These are phyloP conservation scores for Grammomys dolichurus DNA, from an alignment of 2,113 vertebrate genomes.

Conservation along the genomic window DNA sequence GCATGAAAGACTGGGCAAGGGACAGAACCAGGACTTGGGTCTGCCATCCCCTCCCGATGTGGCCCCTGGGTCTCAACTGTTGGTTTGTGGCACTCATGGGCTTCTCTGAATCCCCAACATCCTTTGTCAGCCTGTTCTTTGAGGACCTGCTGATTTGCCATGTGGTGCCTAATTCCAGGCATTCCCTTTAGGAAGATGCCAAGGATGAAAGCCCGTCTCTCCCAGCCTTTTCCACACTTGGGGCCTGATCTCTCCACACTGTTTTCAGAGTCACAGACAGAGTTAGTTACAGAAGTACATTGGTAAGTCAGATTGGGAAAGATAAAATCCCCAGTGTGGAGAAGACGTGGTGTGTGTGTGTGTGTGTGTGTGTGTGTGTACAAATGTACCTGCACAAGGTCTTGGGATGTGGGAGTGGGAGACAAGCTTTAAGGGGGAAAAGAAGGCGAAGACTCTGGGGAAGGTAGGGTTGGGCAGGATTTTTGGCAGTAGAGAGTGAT, in stretches of 20 bases:
- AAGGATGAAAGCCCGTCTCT: conserved; percentile 5
- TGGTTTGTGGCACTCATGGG: not conserved
- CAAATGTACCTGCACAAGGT: not conserved
- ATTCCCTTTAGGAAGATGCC: not conserved
- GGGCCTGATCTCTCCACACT: not conserved
- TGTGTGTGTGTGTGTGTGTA: not conserved
- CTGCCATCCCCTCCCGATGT: not conserved
- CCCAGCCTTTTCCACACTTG: conserved; percentile 7
- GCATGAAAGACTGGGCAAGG: not conserved
- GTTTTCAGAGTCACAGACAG: conserved; percentile 28
- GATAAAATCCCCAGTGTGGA: not conserved
- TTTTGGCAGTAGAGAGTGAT: conserved; percentile 53
- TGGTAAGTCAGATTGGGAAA: conserved; percentile 37
- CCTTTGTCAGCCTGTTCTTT: not conserved
- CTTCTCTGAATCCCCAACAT: not conserved
- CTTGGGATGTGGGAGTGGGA: not conserved
- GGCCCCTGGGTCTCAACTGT: conserved; percentile 22
- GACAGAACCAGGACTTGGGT: too few relatives aligned
- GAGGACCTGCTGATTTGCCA: not conserved
- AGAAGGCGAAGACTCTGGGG: not conserved
- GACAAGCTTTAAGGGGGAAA: conserved; percentile 13
- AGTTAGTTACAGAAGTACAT: conserved; percentile 61
- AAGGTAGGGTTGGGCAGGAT: conserved; percentile 22
- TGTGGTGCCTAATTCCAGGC: not conserved
- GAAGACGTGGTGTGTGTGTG: not conserved